These are phyloP conservation scores for Sarcophaga caerulescens DNA, from an alignment of 2,888 invertebrate genomes.

Conservation along the genomic window DNA sequence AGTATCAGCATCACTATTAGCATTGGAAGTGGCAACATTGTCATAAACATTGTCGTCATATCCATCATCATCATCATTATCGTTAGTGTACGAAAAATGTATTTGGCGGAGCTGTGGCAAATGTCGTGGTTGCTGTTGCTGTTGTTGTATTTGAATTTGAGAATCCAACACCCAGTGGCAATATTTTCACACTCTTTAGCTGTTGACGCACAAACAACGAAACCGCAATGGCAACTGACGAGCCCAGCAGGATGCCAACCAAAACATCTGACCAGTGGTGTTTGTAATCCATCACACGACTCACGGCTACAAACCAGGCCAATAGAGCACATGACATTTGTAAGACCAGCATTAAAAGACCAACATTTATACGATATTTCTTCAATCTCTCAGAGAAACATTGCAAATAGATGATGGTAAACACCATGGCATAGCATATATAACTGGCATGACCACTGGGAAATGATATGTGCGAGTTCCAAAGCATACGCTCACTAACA, in stretches of 20 bases:
- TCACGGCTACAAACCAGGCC: conserved; percentile 92
- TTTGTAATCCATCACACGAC: conserved; percentile 96
- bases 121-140: conserved; percentile 30
- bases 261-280: conserved; percentile 99
- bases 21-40: background rate
- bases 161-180: conserved; percentile 20
- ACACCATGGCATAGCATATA: conserved; percentile 73
- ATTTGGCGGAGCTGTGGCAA: conserved; percentile 27
- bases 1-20: background rate
- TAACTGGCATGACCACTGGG: conserved; percentile 75
- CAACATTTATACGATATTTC: conserved; percentile 81
- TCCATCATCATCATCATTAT: background rate
- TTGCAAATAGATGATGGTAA: conserved; percentile 71
- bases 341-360: conserved; percentile 61
- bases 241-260: conserved; percentile 88
- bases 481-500: conserved; percentile 46
- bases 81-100: conserved; percentile 30
- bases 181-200: conserved; percentile 45
- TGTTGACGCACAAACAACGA: conserved; percentile 61
- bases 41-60: background rate
- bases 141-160: conserved; percentile 34
- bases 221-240: conserved; percentile 85
- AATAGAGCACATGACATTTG: conserved; percentile 90
- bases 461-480: conserved; percentile 71
- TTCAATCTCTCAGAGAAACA: conserved; percentile 59